Evolutionary conservation across 1,140 invertebrate species (phyloP).

Genomic region (Drosophila carrolli): DNA sequence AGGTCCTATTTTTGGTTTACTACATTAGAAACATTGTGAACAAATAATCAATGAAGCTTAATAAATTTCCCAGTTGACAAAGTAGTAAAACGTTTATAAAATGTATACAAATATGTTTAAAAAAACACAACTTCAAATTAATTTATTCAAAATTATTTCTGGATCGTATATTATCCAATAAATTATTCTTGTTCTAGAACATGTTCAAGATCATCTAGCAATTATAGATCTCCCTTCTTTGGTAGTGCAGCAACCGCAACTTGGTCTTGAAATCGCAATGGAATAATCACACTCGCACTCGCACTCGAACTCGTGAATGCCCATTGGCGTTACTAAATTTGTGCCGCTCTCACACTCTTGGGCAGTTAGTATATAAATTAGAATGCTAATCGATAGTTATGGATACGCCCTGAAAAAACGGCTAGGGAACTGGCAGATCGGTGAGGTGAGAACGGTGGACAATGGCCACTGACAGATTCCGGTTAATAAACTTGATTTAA

Average conservation of each 20-base stretch:
- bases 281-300: slow-evolving; percentile 28
- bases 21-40: background rate
- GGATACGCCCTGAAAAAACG: slow-evolving; percentile 71
- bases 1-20: background rate
- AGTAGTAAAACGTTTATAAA: too few species aligned
- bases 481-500: slow-evolving; percentile 83
- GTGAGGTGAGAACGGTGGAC: slow-evolving; percentile 24
- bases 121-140: too few species aligned
- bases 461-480: slow-evolving; percentile 69
- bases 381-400: slow-evolving; percentile 79
- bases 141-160: too few species aligned
- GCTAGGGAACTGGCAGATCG: slow-evolving; percentile 26
- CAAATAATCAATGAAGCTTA: background rate
- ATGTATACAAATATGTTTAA: too few species aligned
- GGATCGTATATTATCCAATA: too few species aligned
- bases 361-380: slow-evolving; percentile 78
- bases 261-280: slow-evolving; percentile 55
- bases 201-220: too few species aligned
- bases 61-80: background rate
- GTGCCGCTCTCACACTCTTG: slow-evolving; percentile 48
- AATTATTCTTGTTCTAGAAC: too few species aligned
- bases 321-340: slow-evolving; percentile 71
- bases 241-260: slow-evolving; percentile 16
- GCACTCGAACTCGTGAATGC: slow-evolving; percentile 60
- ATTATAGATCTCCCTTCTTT: background rate